Evolutionary conservation across 1,140 invertebrate genomes (phyloP).

Genomic region (Heliconius hewitsoni): DNA sequence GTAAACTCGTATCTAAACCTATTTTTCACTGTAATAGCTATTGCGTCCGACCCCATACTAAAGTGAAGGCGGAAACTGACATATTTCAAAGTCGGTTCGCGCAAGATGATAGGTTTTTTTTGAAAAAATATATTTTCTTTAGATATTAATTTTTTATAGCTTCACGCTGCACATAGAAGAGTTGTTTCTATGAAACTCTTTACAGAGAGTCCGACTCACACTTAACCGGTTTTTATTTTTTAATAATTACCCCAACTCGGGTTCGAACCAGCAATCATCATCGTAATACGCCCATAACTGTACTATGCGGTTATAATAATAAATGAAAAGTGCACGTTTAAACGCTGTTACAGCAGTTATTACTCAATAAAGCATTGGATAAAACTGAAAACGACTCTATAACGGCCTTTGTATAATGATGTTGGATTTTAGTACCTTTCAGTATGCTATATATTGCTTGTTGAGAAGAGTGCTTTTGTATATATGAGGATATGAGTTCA

Average conservation of each 20-base stretch:
- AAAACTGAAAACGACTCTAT: conserved; percentile 4
- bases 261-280: background rate
- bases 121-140: too few species aligned
- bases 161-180: too few species aligned
- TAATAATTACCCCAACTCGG: too few species aligned
- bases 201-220: too few species aligned
- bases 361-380: conserved; percentile 7
- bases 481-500: background rate
- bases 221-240: too few species aligned
- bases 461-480: background rate
- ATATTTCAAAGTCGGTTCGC: background rate
- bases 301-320: background rate
- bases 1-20: background rate
- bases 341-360: background rate
- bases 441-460: background rate
- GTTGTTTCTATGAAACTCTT: too few species aligned
- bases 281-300: background rate
- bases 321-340: background rate
- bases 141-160: too few species aligned
- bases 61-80: background rate
- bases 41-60: background rate
- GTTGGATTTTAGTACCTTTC: conserved; percentile 6
- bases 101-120: background rate
- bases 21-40: background rate
- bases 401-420: conserved; percentile 1